Conservation (phyloP, 2,888 invertebrate genomes). For the Pammene aurita region DNA sequence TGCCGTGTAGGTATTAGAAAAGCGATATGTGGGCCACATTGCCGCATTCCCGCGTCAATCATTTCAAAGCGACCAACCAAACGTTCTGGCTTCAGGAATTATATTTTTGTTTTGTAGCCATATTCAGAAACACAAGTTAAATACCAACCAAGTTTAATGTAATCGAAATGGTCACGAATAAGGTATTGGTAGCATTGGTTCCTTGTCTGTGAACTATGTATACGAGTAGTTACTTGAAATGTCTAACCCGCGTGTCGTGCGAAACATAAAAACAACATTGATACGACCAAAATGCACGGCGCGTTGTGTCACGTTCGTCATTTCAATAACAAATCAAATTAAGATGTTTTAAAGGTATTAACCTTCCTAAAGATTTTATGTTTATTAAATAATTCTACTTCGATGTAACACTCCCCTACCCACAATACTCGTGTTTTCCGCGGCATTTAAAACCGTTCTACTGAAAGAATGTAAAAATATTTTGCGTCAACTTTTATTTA, state of each 20-base stretch:
- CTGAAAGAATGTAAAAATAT: conserved; percentile 25
- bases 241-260: too few species aligned
- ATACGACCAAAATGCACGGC: too few species aligned
- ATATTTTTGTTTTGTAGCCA: conserved; percentile 1
- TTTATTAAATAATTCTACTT: not conserved
- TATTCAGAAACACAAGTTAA: not conserved
- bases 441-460: conserved; percentile 29
- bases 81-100: conserved; percentile 17
- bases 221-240: too few species aligned
- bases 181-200: too few species aligned
- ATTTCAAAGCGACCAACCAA: conserved; percentile 21
- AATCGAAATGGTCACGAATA: too few species aligned
- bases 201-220: too few species aligned
- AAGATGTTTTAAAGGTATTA: too few species aligned
- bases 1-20: not conserved
- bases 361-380: too few species aligned
- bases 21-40: conserved; percentile 18
- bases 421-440: not conserved
- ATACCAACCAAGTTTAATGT: not conserved
- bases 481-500: conserved; percentile 26
- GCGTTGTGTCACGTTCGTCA: too few species aligned
- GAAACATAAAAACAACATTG: too few species aligned
- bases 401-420: not conserved
- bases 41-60: conserved; percentile 35
- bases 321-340: too few species aligned